A percentile compares a stretch with the other conserved stretches of the same genome.
Conservation (phyloP, 2,888 invertebrate genomes). For the Parnassius mnemosyne region DNA sequence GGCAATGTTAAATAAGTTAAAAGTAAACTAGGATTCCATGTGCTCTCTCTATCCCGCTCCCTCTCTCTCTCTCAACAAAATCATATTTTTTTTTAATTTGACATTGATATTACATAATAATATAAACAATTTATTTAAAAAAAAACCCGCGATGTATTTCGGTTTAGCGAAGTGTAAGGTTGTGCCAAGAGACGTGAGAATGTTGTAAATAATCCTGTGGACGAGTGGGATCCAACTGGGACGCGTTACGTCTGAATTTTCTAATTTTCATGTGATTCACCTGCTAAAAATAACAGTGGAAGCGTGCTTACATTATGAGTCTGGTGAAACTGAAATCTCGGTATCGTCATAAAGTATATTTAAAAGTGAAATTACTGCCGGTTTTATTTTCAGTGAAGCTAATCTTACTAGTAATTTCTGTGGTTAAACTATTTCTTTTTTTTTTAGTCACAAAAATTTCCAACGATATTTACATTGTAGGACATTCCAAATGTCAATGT, state of each 20-base stretch:
- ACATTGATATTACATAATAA: no score
- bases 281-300: conserved; percentile 10
- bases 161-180: background rate
- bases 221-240: conserved; percentile 11
- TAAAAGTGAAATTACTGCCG: background rate
- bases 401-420: background rate
- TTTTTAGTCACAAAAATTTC: no score
- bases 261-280: conserved; percentile 19
- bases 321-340: conserved; percentile 1
- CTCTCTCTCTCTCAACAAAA: no score
- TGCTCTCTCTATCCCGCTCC: no score
- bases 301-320: background rate
- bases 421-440: no score
- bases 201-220: conserved; percentile 21
- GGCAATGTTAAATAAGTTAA: no score
- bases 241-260: conserved; percentile 20
- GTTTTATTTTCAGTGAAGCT: background rate
- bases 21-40: no score
- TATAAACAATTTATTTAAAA: background rate
- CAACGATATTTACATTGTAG: no score
- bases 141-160: conserved; percentile 8
- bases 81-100: no score
- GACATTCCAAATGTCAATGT: no score
- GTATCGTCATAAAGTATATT: background rate
- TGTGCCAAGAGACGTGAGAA: conserved; percentile 19